Conservation (phyloP, 2,797 vertebrate species). For the Poeciliopsis presidionis region DNA sequence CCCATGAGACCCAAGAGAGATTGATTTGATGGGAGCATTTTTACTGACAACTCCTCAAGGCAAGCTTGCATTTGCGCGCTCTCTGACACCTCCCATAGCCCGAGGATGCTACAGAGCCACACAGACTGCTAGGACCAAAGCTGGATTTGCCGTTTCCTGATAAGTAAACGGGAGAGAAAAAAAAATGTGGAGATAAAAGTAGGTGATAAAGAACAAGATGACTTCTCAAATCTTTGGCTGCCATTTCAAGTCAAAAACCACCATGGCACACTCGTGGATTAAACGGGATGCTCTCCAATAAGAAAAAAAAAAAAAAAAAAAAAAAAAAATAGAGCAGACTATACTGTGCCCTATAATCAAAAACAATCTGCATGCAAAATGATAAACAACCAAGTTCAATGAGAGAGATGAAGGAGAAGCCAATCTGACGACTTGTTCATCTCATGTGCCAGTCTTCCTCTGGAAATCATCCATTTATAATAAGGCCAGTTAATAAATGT, state of each 20-base stretch:
- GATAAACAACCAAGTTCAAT: constrained; percentile 78
- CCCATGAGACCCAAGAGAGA: constrained; percentile 67
- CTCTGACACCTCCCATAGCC: constrained; percentile 71
- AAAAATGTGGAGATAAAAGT: constrained; percentile 65
- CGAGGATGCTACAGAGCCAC: constrained; percentile 59
- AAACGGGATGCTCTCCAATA: constrained; percentile 47
- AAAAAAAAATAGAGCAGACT: constrained; percentile 31
- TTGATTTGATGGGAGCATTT: constrained; percentile 76
- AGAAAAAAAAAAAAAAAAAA: constrained; percentile 14
- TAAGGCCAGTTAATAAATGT: constrained; percentile 86
- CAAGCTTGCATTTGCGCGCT: constrained; percentile 67
- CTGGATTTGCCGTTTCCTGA: constrained; percentile 76
- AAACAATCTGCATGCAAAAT: constrained; percentile 76
- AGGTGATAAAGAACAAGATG: constrained; percentile 74
- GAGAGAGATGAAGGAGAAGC: constrained; percentile 64
- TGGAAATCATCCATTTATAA: constrained; percentile 85
- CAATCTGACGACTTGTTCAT: constrained; percentile 80
- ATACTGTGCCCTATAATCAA: constrained; percentile 63
- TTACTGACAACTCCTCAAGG: constrained; percentile 76
- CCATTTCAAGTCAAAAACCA: constrained; percentile 63
- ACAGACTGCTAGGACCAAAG: constrained; percentile 70
- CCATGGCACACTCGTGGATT: background rate
- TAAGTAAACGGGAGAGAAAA: constrained; percentile 65
- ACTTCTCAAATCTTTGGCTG: constrained; percentile 68
- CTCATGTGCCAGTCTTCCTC: constrained; percentile 78